Percentiles rank a stretch among this genome's conserved stretches.
These are phyloP conservation scores for Scolopax rusticola DNA, from an alignment of 2,797 vertebrate genomes.

Conservation along the genomic window DNA sequence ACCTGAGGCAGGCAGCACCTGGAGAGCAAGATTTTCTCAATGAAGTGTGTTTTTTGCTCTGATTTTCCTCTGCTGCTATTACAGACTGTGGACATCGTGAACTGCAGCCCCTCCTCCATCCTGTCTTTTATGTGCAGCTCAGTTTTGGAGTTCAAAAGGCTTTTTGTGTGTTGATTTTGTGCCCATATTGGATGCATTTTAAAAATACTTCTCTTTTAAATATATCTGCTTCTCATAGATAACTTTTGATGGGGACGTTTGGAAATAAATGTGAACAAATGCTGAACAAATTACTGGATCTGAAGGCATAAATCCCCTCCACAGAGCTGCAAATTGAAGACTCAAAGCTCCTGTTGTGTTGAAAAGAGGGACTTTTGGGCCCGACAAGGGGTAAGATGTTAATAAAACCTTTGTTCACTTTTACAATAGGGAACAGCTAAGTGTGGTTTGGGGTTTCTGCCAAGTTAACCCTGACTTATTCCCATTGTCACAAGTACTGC, in stretches of 20 bases:
- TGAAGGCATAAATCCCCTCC: background rate
- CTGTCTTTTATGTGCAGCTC: background rate
- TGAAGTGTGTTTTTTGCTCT: background rate
- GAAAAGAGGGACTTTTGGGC: conserved; percentile 28
- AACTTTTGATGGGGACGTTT: background rate
- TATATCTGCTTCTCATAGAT: background rate
- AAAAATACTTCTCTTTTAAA: background rate
- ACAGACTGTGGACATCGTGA: background rate
- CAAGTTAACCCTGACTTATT: conserved; percentile 48
- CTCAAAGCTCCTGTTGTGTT: conserved; percentile 8
- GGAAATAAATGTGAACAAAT: conserved; percentile 11
- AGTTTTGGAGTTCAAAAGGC: background rate
- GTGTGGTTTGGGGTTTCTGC: conserved; percentile 40
- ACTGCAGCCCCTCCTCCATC: background rate
- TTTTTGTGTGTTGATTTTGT: background rate
- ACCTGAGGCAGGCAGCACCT: background rate
- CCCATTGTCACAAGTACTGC: background rate
- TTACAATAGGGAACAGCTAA: conserved; percentile 34
- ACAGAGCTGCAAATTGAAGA: conserved; percentile 29
- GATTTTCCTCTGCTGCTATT: background rate
- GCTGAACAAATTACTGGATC: background rate
- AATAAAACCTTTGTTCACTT: conserved; percentile 40
- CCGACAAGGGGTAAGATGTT: conserved; percentile 12
- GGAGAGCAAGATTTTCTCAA: background rate
- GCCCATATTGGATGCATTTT: background rate